These are phyloP conservation scores for Toxotes chatareus DNA, from an alignment of 2,113 vertebrate genomes.

Conservation along the genomic window DNA sequence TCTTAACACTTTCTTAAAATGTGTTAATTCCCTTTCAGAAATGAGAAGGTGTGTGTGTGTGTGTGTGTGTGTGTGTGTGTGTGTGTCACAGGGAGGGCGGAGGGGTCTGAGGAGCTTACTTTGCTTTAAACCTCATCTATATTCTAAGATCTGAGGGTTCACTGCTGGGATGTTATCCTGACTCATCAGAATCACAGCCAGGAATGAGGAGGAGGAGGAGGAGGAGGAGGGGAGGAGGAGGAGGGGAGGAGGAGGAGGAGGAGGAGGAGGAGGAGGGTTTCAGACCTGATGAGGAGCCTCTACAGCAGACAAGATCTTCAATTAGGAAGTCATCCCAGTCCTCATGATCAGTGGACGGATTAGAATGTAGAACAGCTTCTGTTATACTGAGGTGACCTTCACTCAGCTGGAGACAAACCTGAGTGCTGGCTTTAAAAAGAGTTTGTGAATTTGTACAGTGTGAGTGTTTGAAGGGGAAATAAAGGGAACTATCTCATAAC, in stretches of 20 bases:
- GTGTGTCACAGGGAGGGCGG: conserved; percentile 21
- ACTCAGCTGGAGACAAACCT: conserved; percentile 37
- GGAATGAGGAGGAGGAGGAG: conserved; percentile 12
- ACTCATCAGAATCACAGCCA: conserved; percentile 76
- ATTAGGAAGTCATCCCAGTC: conserved; percentile 56
- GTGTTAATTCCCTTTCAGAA: conserved; percentile 54
- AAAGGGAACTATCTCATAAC: not conserved
- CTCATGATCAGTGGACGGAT: conserved; percentile 49
- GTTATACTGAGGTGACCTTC: conserved; percentile 57
- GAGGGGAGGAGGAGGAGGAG: conserved; percentile 5
- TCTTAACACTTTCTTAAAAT: conserved; percentile 32
- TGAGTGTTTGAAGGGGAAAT: not conserved
- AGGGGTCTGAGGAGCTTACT: conserved; percentile 26
- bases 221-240: conserved; percentile 11
- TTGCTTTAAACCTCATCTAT: conserved; percentile 67
- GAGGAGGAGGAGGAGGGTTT: not conserved
- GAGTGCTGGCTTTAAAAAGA: conserved; percentile 18
- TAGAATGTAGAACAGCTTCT: conserved; percentile 54
- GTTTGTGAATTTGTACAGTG: not conserved
- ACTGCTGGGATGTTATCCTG: conserved; percentile 58
- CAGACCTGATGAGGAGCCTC: conserved; percentile 36
- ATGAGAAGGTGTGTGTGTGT: conserved; percentile 5
- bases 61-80: not conserved
- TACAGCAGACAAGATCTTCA: conserved; percentile 64
- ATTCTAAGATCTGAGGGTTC: conserved; percentile 66